Conservation (phyloP, 2,113 vertebrate genomes). For the Cebidichthys violaceus region DNA sequence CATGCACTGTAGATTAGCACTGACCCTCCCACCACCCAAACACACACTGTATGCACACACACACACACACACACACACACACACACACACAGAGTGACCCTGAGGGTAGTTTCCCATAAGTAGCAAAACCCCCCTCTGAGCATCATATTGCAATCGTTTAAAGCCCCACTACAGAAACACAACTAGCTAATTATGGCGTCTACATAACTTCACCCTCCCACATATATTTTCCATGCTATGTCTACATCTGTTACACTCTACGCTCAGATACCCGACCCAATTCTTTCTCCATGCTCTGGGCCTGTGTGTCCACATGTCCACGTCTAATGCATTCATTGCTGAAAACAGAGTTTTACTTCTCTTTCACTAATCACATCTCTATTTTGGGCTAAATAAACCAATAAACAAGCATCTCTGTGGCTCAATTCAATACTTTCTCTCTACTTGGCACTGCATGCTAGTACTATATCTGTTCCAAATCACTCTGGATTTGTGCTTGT, state of each 20-base stretch:
- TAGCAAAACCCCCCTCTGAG: slow-evolving; percentile 31
- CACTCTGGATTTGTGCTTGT: neutral
- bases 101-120: slow-evolving; percentile 60
- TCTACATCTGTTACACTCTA: slow-evolving; percentile 50
- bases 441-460: neutral
- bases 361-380: slow-evolving; percentile 7
- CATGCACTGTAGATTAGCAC: slow-evolving; percentile 41
- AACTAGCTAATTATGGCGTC: slow-evolving; percentile 73
- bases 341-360: slow-evolving; percentile 41
- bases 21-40: slow-evolving; percentile 26
- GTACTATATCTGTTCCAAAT: slow-evolving; percentile 8
- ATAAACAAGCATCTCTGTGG: slow-evolving; percentile 7
- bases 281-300: slow-evolving; percentile 53
- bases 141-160: slow-evolving; percentile 72
- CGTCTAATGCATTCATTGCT: slow-evolving; percentile 43
- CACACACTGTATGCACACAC: slow-evolving; percentile 15
- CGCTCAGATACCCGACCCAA: slow-evolving; percentile 47
- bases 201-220: slow-evolving; percentile 59
- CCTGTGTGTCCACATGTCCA: slow-evolving; percentile 30
- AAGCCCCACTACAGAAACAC: slow-evolving; percentile 68
- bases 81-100: slow-evolving; percentile 20
- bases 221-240: slow-evolving; percentile 71
- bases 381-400: slow-evolving; percentile 7
- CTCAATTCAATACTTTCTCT: slow-evolving; percentile 18
- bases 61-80: slow-evolving; percentile 19